A percentile compares a stretch with the other conserved stretches of the same genome.
Conservation (phyloP, 2,797 vertebrate species). For the Valencia hispanica region DNA sequence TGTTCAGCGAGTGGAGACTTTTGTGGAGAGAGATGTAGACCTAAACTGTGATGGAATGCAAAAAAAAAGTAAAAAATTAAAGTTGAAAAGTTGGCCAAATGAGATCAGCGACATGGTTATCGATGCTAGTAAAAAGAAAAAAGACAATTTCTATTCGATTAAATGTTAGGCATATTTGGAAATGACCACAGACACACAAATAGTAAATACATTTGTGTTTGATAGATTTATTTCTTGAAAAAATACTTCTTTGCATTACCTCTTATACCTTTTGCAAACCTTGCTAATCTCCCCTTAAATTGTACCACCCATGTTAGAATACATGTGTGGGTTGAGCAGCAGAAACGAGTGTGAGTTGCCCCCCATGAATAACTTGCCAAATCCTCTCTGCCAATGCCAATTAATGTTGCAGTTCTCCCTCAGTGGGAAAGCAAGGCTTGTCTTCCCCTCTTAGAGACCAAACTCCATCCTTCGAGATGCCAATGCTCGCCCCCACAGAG, state of each 20-base stretch:
- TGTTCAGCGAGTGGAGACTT: neutral
- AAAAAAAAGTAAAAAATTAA: no score
- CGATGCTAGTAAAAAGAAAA: no score
- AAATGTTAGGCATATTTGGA: neutral
- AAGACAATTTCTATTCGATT: no score
- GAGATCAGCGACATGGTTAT: neutral
- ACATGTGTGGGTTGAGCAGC: neutral
- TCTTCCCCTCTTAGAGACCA: neutral
- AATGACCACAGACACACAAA: neutral
- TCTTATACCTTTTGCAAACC: neutral
- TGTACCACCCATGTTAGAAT: neutral
- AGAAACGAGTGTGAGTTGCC: neutral
- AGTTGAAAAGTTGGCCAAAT: no score
- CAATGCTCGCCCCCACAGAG: no score
- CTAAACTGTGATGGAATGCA: neutral
- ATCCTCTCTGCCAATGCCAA: neutral
- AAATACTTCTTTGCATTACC: neutral
- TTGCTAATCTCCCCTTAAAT: neutral
- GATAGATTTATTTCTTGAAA: no score
- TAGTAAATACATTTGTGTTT: neutral
- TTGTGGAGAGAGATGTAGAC: neutral
- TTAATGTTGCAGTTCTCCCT: neutral
- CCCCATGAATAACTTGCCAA: neutral
- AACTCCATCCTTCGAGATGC: neutral
- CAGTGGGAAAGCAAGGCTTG: neutral